Conservation (phyloP, 2,113 vertebrate genomes). For the Ailuropoda melanoleuca region DNA sequence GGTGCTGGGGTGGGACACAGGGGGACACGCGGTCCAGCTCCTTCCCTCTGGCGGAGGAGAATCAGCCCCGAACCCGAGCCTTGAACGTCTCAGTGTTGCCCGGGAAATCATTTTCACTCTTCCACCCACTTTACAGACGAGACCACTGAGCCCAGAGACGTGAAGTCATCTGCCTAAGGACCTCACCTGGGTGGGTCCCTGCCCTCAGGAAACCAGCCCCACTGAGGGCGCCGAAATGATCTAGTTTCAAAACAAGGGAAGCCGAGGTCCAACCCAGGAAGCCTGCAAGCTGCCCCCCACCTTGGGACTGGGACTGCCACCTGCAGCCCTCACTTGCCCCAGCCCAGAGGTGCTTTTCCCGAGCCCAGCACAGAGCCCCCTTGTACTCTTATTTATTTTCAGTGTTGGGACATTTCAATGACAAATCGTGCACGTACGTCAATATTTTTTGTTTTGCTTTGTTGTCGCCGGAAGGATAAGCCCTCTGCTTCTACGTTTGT, state of each 20-base stretch:
- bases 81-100: background rate
- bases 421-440: rapidly evolving
- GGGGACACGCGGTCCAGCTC: rapidly evolving
- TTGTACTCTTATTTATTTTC: too few species aligned
- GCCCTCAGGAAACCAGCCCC: background rate
- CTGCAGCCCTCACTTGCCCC: background rate
- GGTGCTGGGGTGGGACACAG: background rate
- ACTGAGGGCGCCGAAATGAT: too few species aligned
- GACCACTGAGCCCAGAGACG: background rate
- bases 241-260: background rate
- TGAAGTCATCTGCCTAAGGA: background rate
- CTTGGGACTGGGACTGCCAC: background rate
- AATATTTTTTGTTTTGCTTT: background rate
- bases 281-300: background rate
- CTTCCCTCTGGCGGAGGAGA: background rate
- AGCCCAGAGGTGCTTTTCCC: too few species aligned
- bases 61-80: background rate
- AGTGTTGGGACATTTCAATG: background rate
- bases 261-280: too few species aligned
- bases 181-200: too few species aligned
- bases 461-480: background rate
- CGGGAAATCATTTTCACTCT: background rate
- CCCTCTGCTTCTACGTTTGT: background rate
- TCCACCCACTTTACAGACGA: background rate
- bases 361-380: background rate